Conservation (phyloP, 2,113 vertebrate species). For the zebrafish (Danio rerio) region GRCz12tu NC_133177.1:18172001-18172500, state of each 20-base stretch:
- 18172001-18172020: not conserved
- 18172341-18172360: not conserved
- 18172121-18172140: conserved; percentile 51
- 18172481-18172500: conserved; percentile 30
- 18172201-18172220: conserved; percentile 70
- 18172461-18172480: not conserved
- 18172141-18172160: conserved; percentile 32
- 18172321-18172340: conserved; percentile 35
- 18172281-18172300: conserved; percentile 60
- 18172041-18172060: conserved; percentile 20
- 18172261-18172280: conserved; percentile 62
- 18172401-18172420: not conserved
- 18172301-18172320: conserved; percentile 48
- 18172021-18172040: not conserved
- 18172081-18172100: conserved; percentile 41
- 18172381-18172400: not conserved
- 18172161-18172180: conserved; percentile 39
- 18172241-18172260: conserved; percentile 64
- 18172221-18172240: conserved; percentile 76
- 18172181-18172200: conserved; percentile 62
- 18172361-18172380: not conserved
- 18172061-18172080: conserved; percentile 34
- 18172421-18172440: not conserved
- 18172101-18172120: conserved; percentile 47
- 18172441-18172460: conserved; percentile 3